A percentile compares a stretch with the other conserved stretches of the same genome.
Conservation (phyloP, 2,888 invertebrate species). For the Apoda limacodes region DNA sequence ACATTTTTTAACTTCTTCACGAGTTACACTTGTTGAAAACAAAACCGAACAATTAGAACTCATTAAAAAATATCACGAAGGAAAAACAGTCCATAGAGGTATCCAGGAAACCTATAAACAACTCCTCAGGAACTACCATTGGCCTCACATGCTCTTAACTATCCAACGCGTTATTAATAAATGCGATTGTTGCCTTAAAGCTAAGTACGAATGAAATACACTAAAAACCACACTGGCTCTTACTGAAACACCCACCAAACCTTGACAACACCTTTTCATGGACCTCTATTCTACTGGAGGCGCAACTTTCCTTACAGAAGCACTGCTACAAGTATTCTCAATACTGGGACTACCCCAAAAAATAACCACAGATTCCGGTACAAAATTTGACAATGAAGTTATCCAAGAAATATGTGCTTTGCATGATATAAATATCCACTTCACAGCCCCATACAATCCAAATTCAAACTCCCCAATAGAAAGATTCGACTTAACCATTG, state of each 20-base stretch:
- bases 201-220: too few relatives aligned
- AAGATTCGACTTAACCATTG: too few relatives aligned
- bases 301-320: slow-evolving; percentile 9
- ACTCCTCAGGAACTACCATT: slow-evolving; percentile 19
- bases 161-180: slow-evolving; percentile 23
- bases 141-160: slow-evolving; percentile 16
- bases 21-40: slow-evolving; percentile 19
- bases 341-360: too few relatives aligned
- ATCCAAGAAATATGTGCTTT: too few relatives aligned
- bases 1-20: slow-evolving; percentile 17
- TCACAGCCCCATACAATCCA: slow-evolving; percentile 12
- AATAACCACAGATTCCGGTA: too few relatives aligned
- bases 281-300: slow-evolving; percentile 16
- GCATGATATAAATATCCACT: too few relatives aligned
- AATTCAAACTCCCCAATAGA: too few relatives aligned
- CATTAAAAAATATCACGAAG: too few relatives aligned
- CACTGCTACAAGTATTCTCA: too few relatives aligned
- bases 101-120: slow-evolving; percentile 19
- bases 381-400: too few relatives aligned
- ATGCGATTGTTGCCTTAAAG: slow-evolving; percentile 23
- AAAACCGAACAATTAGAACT: too few relatives aligned
- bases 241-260: slow-evolving; percentile 22
- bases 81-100: too few relatives aligned
- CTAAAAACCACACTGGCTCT: slow-evolving; percentile 20
- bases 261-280: slow-evolving; percentile 23